A percentile compares a stretch with the other conserved stretches of the same genome.
Evolutionary conservation across 2,113 vertebrate genomes (phyloP).

Genomic region (Morone chrysops): DNA sequence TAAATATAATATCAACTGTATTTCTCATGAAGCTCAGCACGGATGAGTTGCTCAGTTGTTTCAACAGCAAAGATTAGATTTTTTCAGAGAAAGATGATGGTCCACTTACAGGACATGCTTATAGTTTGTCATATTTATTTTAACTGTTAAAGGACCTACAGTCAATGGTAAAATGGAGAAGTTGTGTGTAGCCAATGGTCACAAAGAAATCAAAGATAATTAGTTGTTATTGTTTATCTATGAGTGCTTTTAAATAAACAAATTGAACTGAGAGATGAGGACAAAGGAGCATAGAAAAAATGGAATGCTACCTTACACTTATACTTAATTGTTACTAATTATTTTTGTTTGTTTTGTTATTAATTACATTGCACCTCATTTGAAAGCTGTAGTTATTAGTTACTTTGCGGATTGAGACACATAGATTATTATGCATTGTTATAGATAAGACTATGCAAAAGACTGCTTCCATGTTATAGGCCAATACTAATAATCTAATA

Average conservation of each 20-base stretch:
- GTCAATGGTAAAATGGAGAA: neutral
- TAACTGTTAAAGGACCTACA: neutral
- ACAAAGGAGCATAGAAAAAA: too few species aligned
- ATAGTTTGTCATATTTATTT: neutral
- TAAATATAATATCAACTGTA: slow-evolving; percentile 54
- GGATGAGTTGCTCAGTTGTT: slow-evolving; percentile 11
- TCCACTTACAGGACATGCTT: neutral
- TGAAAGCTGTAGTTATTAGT: neutral
- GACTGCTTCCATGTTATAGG: neutral
- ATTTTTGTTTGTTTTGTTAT: too few species aligned
- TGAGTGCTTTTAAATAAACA: too few species aligned
- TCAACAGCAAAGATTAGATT: neutral
- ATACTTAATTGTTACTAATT: too few species aligned
- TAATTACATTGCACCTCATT: neutral
- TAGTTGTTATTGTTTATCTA: neutral
- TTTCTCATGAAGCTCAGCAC: slow-evolving; percentile 9
- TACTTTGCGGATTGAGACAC: neutral
- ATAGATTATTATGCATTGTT: neutral
- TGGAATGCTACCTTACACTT: too few species aligned
- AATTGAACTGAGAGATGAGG: too few species aligned
- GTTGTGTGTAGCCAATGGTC: neutral
- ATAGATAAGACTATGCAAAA: neutral
- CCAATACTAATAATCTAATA: neutral
- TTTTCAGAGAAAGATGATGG: neutral
- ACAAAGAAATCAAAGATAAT: neutral